These are phyloP conservation scores for Edolisoma coerulescens DNA, from an alignment of 2,113 vertebrate species.

Conservation along the genomic window DNA sequence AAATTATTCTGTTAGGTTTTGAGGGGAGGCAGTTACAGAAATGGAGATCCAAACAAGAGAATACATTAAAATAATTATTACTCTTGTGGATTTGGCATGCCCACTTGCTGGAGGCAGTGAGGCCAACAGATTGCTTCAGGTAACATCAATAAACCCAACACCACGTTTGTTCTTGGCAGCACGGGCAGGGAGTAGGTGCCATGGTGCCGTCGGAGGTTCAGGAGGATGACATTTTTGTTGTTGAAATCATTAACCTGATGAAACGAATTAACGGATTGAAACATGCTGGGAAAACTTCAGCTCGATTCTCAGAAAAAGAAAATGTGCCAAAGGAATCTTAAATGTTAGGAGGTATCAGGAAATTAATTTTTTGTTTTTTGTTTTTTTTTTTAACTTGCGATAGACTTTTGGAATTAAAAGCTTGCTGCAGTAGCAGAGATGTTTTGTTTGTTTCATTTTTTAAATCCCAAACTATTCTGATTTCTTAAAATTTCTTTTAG, in stretches of 20 bases:
- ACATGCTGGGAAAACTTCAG: not conserved
- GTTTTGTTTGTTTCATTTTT: not conserved
- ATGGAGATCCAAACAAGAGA: not conserved
- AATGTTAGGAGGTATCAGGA: not conserved
- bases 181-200: not conserved
- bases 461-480: not conserved
- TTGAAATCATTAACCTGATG: not conserved
- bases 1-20: not conserved
- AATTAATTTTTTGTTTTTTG: not conserved
- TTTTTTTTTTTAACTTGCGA: not conserved
- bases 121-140: slow-evolving; percentile 23
- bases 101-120: not conserved
- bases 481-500: not conserved
- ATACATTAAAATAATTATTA: not conserved
- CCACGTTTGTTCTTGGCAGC: slow-evolving; percentile 31
- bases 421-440: not conserved
- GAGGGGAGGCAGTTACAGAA: not conserved
- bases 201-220: not conserved
- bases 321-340: not conserved
- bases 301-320: not conserved
- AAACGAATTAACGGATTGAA: not conserved
- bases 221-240: not conserved
- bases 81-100: not conserved
- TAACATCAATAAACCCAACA: slow-evolving; percentile 12
- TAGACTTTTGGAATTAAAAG: not conserved